Percentiles rank a stretch among this genome's conserved stretches.
Conservation (phyloP, 2,888 invertebrate species). For the Pyrocoelia pectoralis region DNA sequence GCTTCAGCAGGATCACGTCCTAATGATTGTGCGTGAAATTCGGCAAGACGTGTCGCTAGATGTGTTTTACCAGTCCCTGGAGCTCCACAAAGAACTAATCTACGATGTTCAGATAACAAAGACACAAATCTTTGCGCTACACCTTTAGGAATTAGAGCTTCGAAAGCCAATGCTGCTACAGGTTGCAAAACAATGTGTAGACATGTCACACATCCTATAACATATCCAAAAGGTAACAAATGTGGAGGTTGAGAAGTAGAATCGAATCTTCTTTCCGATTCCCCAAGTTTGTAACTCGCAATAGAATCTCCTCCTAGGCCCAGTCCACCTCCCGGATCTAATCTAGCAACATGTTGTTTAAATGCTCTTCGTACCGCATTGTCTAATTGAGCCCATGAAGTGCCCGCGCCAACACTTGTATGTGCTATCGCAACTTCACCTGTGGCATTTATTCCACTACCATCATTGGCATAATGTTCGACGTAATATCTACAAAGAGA, state of each 20-base stretch:
- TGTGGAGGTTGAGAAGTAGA: conserved; percentile 88
- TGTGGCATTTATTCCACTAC: conserved; percentile 56
- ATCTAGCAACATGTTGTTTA: conserved; percentile 91
- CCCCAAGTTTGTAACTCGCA: conserved; percentile 92
- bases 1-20: conserved; percentile 87
- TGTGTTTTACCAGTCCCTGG: conserved; percentile 97
- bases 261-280: conserved; percentile 82
- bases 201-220: conserved; percentile 86
- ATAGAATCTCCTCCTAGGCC: conserved; percentile 84
- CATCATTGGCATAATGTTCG: conserved; percentile 57
- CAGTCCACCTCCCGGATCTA: conserved; percentile 91
- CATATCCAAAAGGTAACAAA: conserved; percentile 91
- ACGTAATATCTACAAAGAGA: conserved; percentile 50
- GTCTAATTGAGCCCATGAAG: conserved; percentile 95
- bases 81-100: conserved; percentile 95
- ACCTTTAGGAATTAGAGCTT: conserved; percentile 94
- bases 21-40: conserved; percentile 86
- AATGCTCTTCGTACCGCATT: conserved; percentile 90
- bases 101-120: conserved; percentile 89
- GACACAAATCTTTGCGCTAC: conserved; percentile 85
- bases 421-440: conserved; percentile 84
- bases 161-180: conserved; percentile 88
- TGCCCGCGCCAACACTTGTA: conserved; percentile 90
- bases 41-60: conserved; percentile 91
- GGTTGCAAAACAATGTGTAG: conserved; percentile 90